These are phyloP conservation scores for Eilema griseolum DNA, from an alignment of 2,888 invertebrate species.

Conservation along the genomic window DNA sequence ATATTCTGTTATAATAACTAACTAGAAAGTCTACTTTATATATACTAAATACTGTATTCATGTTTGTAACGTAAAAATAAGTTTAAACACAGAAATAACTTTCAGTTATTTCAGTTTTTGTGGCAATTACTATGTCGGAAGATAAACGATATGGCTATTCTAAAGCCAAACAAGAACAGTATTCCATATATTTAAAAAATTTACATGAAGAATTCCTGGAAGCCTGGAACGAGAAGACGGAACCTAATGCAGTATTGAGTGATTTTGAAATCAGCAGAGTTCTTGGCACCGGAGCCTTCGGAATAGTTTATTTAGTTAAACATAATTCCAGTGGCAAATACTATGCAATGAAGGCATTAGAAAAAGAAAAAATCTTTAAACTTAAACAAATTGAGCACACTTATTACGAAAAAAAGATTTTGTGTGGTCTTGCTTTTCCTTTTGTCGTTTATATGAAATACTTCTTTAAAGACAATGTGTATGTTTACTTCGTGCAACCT, in stretches of 20 bases:
- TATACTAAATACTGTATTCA: too few relatives aligned
- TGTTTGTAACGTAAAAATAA: not conserved
- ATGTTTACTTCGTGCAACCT: slow-evolving; percentile 93
- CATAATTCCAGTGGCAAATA: slow-evolving; percentile 87
- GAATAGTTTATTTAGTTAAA: slow-evolving; percentile 91
- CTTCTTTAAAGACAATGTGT: slow-evolving; percentile 95
- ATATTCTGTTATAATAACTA: not conserved
- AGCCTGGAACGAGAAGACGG: slow-evolving; percentile 74
- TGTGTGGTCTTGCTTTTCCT: slow-evolving; percentile 94
- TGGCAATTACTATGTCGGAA: not conserved
- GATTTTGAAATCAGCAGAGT: slow-evolving; percentile 92
- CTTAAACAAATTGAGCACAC: slow-evolving; percentile 96
- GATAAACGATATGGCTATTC: slow-evolving; percentile 62
- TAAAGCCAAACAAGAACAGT: slow-evolving; percentile 71
- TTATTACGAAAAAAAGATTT: slow-evolving; percentile 94
- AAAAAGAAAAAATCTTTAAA: slow-evolving; percentile 94
- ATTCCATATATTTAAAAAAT: slow-evolving; percentile 69
- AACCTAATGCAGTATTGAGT: slow-evolving; percentile 62
- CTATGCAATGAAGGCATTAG: slow-evolving; percentile 96
- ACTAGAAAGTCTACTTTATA: too few relatives aligned
- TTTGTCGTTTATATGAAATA: slow-evolving; percentile 95
- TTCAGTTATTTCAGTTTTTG: not conserved
- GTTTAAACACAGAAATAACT: not conserved
- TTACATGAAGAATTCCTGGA: slow-evolving; percentile 73
- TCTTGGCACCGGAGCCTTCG: slow-evolving; percentile 96